A percentile compares a stretch with the other conserved stretches of the same genome.
Evolutionary conservation across 2,797 vertebrate genomes (phyloP).

Genomic region (Brachyalestes nurse): DNA sequence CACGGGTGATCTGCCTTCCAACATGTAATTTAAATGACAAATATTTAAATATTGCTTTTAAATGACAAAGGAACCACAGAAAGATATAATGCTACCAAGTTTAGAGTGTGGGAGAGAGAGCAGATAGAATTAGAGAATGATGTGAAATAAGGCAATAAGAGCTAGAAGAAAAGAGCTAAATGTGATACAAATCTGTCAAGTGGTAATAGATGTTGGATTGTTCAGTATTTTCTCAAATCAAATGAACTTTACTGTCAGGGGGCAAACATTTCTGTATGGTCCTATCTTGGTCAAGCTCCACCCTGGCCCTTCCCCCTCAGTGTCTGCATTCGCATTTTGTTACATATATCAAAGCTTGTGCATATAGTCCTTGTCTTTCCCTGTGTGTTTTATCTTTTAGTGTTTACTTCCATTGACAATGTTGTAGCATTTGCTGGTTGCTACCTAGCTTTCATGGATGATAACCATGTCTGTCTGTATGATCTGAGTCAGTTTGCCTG

Average conservation of each 20-base stretch:
- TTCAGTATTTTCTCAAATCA: neutral
- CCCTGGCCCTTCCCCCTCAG: neutral
- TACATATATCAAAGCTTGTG: neutral
- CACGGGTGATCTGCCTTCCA: constrained; percentile 27
- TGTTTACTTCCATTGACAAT: neutral
- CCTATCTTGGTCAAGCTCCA: neutral
- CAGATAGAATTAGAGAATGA: neutral
- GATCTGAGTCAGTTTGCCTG: no score
- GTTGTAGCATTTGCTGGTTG: neutral
- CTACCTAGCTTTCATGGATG: neutral
- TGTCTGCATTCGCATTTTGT: neutral
- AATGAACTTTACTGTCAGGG: neutral
- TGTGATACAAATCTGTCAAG: neutral
- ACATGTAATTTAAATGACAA: constrained; percentile 58
- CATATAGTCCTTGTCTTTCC: neutral
- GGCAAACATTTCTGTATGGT: neutral
- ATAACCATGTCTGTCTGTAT: no score
- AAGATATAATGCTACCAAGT: constrained; percentile 47
- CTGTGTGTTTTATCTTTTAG: neutral
- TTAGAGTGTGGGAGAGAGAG: neutral
- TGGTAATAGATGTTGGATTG: neutral
- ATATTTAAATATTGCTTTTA: constrained; percentile 51
- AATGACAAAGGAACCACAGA: constrained; percentile 47
- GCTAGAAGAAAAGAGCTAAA: neutral
- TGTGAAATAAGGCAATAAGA: constrained; percentile 52